phyloP scores from a whole-genome alignment of 1,140 invertebrate species.

The Drosophila takahashii region DNA sequence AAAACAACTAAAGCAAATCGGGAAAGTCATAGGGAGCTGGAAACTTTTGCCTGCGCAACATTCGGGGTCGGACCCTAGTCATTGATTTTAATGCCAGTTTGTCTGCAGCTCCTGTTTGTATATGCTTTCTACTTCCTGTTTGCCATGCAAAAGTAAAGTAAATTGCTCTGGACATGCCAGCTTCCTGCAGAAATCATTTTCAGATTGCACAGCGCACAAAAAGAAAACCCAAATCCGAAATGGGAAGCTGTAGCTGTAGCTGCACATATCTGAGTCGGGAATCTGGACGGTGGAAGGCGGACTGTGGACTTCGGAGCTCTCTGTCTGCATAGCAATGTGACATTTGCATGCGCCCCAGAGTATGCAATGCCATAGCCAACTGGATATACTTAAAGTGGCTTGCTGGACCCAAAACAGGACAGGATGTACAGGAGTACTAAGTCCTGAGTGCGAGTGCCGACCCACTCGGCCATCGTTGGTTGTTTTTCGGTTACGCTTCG shows the following conservation, averaged over 20 bases:
- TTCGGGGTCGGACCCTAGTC: conserved; percentile 28
- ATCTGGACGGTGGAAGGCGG: conserved; percentile 5
- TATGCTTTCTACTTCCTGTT: conserved; percentile 66
- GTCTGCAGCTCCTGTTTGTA: conserved; percentile 28
- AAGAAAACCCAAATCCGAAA: conserved; percentile 36
- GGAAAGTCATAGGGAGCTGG: conserved; percentile 25
- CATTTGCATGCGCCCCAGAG: conserved; percentile 75
- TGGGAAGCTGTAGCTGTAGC: conserved; percentile 21
- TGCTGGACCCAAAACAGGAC: conserved; percentile 16
- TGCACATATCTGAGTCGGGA: conserved; percentile 25
- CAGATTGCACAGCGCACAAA: conserved; percentile 50
- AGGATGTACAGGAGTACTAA: conserved; percentile 8
- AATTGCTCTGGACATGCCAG: conserved; percentile 71
- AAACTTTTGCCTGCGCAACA: conserved; percentile 6
- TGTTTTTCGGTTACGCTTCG: conserved; percentile 71
- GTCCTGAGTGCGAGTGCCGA: conserved; percentile 9
- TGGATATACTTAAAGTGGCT: conserved; percentile 47
- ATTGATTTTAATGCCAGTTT: conserved; percentile 46
- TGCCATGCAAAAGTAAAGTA: conserved; percentile 63
- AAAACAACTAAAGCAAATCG: background rate
- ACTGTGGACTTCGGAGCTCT: conserved; percentile 4
- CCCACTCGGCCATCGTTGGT: conserved; percentile 12
- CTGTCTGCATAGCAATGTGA: conserved; percentile 64
- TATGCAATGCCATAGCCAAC: conserved; percentile 55
- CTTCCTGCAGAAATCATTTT: conserved; percentile 76